Evolutionary conservation across 92 coral and sea anemone species (phyloP).

Genomic region (Epizoanthus scotinus): DNA sequence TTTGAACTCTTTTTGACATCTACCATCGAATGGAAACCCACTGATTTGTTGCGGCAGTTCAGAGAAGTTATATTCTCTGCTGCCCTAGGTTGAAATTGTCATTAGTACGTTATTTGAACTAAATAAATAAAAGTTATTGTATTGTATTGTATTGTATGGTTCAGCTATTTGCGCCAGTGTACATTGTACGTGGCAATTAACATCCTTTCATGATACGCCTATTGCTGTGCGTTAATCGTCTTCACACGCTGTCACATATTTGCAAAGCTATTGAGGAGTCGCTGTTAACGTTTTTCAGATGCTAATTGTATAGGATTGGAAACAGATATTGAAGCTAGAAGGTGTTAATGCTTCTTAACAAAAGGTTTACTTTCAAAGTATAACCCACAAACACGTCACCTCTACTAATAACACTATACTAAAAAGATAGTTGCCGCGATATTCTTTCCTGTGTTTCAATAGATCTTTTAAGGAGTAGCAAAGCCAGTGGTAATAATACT

Average conservation of each 20-base stretch:
- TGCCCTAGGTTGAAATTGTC: background rate
- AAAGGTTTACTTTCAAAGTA: conserved; percentile 31
- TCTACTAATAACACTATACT: conserved; percentile 8
- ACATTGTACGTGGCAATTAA: background rate
- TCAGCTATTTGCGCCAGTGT: conserved; percentile 3
- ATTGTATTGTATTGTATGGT: no score
- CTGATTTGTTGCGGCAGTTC: conserved; percentile 9
- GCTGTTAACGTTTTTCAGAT: conserved; percentile 29
- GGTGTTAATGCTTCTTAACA: conserved; percentile 45
- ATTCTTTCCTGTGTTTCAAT: background rate
- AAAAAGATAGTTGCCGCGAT: conserved; percentile 15
- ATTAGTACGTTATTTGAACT: no score
- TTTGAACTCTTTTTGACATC: conserved; percentile 56
- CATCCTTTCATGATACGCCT: background rate
- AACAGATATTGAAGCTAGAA: conserved; percentile 27
- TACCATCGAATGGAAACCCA: conserved; percentile 40
- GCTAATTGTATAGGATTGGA: conserved; percentile 20
- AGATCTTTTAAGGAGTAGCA: background rate
- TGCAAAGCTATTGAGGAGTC: conserved; percentile 6
- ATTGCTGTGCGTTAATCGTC: conserved; percentile 6
- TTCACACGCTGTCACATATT: background rate
- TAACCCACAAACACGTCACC: background rate
- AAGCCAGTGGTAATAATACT: conserved; percentile 15
- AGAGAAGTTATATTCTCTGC: conserved; percentile 2
- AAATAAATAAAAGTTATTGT: no score